Conservation (phyloP, 2,797 vertebrate genomes). For the Centropyge bicolor region DNA sequence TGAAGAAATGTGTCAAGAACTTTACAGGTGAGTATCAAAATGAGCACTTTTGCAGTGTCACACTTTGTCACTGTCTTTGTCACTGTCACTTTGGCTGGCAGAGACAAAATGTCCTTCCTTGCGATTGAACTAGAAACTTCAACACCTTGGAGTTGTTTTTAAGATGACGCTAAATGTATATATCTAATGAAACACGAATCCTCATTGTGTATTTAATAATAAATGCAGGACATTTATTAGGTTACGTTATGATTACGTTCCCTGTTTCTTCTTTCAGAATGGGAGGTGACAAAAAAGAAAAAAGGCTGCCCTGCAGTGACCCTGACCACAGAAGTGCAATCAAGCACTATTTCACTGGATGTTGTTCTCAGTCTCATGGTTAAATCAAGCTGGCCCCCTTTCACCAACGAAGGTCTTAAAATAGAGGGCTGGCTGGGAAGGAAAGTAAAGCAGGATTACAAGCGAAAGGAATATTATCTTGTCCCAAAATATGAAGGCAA, state of each 20-base stretch:
- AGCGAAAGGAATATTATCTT: constrained; percentile 75
- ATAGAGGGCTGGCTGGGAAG: constrained; percentile 87
- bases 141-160: neutral
- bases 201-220: neutral
- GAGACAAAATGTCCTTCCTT: neutral
- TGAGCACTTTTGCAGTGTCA: too few relatives aligned
- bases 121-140: neutral
- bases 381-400: constrained; percentile 79
- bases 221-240: neutral
- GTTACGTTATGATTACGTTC: neutral
- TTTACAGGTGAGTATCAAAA: constrained; percentile 72
- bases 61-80: too few relatives aligned
- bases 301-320: constrained; percentile 90
- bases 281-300: constrained; percentile 77
- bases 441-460: constrained; percentile 76
- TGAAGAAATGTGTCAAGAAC: constrained; percentile 78
- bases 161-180: neutral
- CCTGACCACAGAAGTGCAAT: constrained; percentile 31
- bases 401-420: constrained; percentile 80
- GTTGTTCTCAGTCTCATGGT: constrained; percentile 87
- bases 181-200: neutral
- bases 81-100: neutral
- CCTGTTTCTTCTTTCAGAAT: constrained; percentile 53
- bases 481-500: constrained; percentile 89
- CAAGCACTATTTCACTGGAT: constrained; percentile 86